phyloP scores from a whole-genome alignment of 2,888 invertebrate genomes.

The Nasonia oneida region DNA sequence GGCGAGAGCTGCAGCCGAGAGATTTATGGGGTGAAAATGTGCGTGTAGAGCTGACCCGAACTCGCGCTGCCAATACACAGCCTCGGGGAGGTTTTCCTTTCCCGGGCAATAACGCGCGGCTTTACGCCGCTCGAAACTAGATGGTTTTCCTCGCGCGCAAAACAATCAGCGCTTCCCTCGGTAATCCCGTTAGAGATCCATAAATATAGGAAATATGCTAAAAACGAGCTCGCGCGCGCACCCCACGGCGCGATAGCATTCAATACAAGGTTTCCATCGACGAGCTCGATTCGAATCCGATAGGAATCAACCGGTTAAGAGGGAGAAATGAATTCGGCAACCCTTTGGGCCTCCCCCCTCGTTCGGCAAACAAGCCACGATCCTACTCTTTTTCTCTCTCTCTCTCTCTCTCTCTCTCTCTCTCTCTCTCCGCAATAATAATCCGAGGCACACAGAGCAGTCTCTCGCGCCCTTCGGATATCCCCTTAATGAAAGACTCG shows the following conservation, averaged over 20 bases:
- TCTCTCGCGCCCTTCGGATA: slow-evolving; percentile 50
- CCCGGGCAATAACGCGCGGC: neutral
- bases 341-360: slow-evolving; percentile 68
- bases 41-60: slow-evolving; percentile 40
- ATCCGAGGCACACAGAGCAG: slow-evolving; percentile 65
- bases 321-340: slow-evolving; percentile 57
- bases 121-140: neutral
- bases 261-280: slow-evolving; percentile 45
- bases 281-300: slow-evolving; percentile 56
- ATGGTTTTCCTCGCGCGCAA: neutral
- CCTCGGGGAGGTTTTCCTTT: slow-evolving; percentile 18
- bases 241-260: slow-evolving; percentile 24
- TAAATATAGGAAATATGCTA: slow-evolving; percentile 35
- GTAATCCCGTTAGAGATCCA: slow-evolving; percentile 38
- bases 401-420: slow-evolving; percentile 68
- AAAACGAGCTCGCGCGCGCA: neutral
- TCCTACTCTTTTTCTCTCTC: slow-evolving; percentile 62
- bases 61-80: slow-evolving; percentile 18
- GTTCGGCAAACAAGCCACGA: slow-evolving; percentile 77
- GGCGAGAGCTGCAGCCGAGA: slow-evolving; percentile 49
- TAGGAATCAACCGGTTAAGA: slow-evolving; percentile 55
- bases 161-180: neutral
- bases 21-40: slow-evolving; percentile 65
- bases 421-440: slow-evolving; percentile 75
- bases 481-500: slow-evolving; percentile 78